Percentiles rank a stretch among this genome's conserved stretches.
phyloP scores from a whole-genome alignment of 2,888 invertebrate species.

The Mycalesis mineus region DNA sequence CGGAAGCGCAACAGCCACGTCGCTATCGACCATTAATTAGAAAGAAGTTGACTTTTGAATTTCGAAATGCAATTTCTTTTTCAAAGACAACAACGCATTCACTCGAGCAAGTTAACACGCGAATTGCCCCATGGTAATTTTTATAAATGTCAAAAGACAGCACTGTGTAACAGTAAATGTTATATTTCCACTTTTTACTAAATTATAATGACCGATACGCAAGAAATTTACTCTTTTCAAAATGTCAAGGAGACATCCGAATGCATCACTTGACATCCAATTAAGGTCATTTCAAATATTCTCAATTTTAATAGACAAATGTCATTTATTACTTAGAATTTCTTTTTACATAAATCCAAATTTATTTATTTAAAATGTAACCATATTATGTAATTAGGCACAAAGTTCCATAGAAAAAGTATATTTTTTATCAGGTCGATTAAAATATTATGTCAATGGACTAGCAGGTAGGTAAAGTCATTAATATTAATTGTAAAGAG shows the following conservation, averaged over 20 bases:
- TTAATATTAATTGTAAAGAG: neutral
- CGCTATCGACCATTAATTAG: conserved; percentile 27
- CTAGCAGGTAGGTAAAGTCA: neutral
- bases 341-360: no score
- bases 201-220: conserved; percentile 12
- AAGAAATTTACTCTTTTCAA: conserved; percentile 2
- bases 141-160: conserved; percentile 30
- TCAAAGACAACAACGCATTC: conserved; percentile 16
- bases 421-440: neutral
- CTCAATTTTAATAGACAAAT: no score
- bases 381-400: no score
- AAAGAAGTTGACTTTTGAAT: conserved; percentile 30
- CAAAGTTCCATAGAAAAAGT: neutral
- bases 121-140: conserved; percentile 23
- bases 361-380: no score
- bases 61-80: conserved; percentile 28
- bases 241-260: conserved; percentile 10
- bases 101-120: conserved; percentile 28
- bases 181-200: conserved; percentile 20
- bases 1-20: conserved; percentile 27
- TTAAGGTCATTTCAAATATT: no score
- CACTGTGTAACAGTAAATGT: conserved; percentile 17
- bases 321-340: no score
- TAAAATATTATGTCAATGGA: neutral
- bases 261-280: neutral